phyloP scores from a whole-genome alignment of 1,140 invertebrate species.

The Drosophila pseudoobscura region DNA sequence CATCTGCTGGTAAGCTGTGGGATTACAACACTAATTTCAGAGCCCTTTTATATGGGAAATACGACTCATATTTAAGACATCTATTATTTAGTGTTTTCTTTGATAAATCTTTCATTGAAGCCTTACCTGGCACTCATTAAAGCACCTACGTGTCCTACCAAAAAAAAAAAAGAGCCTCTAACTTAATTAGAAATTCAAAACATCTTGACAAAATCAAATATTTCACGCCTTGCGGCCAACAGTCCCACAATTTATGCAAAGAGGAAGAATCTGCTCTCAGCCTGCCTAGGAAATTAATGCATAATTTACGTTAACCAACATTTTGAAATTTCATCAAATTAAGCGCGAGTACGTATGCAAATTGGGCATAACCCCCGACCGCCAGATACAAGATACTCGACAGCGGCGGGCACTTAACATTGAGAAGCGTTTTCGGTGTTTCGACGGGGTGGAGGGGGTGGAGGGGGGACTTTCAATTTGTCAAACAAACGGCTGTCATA shows the following conservation, averaged over 20 bases:
- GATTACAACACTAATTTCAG: too few species aligned
- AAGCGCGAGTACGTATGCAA: conserved; percentile 44
- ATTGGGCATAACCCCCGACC: conserved; percentile 26
- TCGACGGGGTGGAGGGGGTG: conserved; percentile 9
- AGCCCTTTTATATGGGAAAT: too few species aligned
- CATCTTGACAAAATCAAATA: conserved; percentile 15
- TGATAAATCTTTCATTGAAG: too few species aligned
- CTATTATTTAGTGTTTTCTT: too few species aligned
- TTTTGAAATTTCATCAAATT: conserved; percentile 36
- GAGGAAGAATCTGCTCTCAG: not conserved
- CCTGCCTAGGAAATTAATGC: conserved; percentile 33
- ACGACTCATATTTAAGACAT: too few species aligned
- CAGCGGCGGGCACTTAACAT: conserved; percentile 32
- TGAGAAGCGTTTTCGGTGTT: conserved; percentile 33
- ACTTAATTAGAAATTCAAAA: conserved; percentile 12
- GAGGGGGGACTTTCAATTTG: conserved; percentile 24
- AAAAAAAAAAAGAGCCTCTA: too few species aligned
- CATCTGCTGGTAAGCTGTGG: too few species aligned
- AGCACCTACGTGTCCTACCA: too few species aligned
- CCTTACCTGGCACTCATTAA: too few species aligned
- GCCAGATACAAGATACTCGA: not conserved
- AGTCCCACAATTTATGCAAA: not conserved
- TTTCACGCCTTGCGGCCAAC: conserved; percentile 6
- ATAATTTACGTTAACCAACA: conserved; percentile 27
- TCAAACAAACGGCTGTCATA: conserved; percentile 51